Base-by-base conservation (phyloP, 2,113 vertebrate genomes). In the Pelmatolapia mariae region DNA sequence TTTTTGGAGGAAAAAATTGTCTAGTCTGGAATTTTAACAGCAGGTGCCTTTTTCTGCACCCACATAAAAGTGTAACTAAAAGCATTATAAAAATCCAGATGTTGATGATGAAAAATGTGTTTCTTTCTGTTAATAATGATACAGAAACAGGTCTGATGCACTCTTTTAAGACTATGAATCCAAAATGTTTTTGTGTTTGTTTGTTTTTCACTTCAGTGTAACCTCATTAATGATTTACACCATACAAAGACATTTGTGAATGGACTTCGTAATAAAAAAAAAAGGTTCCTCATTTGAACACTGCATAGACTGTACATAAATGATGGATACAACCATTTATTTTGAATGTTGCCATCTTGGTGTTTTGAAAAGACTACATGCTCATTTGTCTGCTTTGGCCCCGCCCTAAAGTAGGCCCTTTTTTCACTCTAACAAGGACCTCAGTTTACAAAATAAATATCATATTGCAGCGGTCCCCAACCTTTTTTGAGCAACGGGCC, bases 331-430 rank as follows among this genome's bases (percentile, higher is more conserved):
- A 76, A 29, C 6, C 4, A 47, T 29, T 47, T 10, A 19, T 47
- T 76, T 76, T 8, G 15, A 29, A 45, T 12, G 15, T 1, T 0
- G 40, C 22, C 68, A 26, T 47, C 40, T 73, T 73, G 40, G 24
- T 0, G 22, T 19, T 47, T 76, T 18, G 19, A 18, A 47, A 16
- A 29, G 22, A 47, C 15, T 18, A 18, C 4, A 1, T 29, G 68
- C 24, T 29, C 40, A 29, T 7, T 0, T 10, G 13, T 45, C 61
- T 66, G 0, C 31, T 38, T 66, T n/a, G 0, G 61, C 10, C 61
- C 31, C 10, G 18, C 61, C 61, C 31, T 66, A 66, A n/a, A 66
- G 61, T 18, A n/a, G 2, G 10, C 10, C 18, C 61, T 3, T 66
- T 38, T 66, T 66, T 66, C 18, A 66, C 61, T 38, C 10, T n/a